phyloP scores from a whole-genome alignment of 30 jellyfish, hydroid and myxozoan species.

The Catostylus mosaicus region DNA sequence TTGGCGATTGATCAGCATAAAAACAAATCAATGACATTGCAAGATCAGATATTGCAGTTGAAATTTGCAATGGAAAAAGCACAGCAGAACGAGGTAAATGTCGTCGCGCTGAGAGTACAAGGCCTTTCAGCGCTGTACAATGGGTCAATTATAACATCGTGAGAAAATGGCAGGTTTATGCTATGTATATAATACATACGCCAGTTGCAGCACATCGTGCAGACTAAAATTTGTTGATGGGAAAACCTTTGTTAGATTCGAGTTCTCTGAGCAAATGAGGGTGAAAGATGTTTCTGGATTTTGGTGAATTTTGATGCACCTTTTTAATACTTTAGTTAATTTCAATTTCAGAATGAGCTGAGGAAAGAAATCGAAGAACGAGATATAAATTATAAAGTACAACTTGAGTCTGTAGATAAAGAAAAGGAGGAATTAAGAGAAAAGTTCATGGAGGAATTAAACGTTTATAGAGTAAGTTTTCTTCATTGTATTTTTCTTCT shows the following conservation, averaged over 20 bases:
- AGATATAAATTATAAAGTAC: slow-evolving; percentile 54
- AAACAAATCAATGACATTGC: slow-evolving; percentile 52
- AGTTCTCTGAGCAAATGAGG: too few relatives aligned
- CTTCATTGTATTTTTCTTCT: too few relatives aligned
- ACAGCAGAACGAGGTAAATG: slow-evolving; percentile 69
- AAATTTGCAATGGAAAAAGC: slow-evolving; percentile 73
- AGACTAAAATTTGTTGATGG: too few relatives aligned
- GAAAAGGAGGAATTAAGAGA: slow-evolving; percentile 77
- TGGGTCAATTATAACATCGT: too few relatives aligned
- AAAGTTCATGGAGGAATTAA: slow-evolving; percentile 71
- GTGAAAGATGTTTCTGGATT: too few relatives aligned
- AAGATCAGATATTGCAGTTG: slow-evolving; percentile 69
- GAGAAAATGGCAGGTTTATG: too few relatives aligned
- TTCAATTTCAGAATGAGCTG: slow-evolving; percentile 15
- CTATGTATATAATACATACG: too few relatives aligned
- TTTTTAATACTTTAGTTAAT: too few relatives aligned
- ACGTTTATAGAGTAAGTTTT: slow-evolving; percentile 66
- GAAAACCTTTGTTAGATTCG: too few relatives aligned
- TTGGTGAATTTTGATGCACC: too few relatives aligned
- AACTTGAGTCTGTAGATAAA: slow-evolving; percentile 59
- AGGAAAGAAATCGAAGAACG: slow-evolving; percentile 66
- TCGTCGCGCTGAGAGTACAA: background rate
- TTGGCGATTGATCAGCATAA: slow-evolving; percentile 60
- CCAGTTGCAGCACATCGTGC: too few relatives aligned
- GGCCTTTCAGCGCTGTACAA: background rate